These are phyloP conservation scores for Clivina fossor DNA, from an alignment of 2,888 invertebrate species.

Conservation along the genomic window DNA sequence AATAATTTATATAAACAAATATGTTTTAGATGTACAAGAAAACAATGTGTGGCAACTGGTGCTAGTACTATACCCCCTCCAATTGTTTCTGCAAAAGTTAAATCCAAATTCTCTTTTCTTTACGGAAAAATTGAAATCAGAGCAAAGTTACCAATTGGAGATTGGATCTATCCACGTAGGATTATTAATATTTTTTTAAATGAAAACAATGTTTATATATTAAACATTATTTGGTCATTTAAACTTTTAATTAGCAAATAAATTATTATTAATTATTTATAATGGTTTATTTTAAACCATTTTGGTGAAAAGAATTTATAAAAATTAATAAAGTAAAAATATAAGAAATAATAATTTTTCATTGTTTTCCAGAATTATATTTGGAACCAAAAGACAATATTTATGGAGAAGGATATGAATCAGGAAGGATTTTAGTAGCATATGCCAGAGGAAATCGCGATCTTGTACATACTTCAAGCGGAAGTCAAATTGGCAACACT, in stretches of 20 bases:
- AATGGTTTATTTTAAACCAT: no score
- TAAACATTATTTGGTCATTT: no score
- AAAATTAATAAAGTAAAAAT: no score
- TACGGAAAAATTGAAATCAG: slow-evolving; percentile 57
- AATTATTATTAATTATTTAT: no score
- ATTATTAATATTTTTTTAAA: background rate
- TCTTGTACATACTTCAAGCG: slow-evolving; percentile 46
- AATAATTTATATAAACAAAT: no score
- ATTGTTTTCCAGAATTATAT: slow-evolving; percentile 50
- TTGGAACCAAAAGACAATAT: slow-evolving; percentile 47
- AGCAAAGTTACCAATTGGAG: slow-evolving; percentile 58
- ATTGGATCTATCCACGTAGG: slow-evolving; percentile 60
- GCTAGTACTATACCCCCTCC: no score
- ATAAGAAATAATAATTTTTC: slow-evolving; percentile 12
- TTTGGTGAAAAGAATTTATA: no score
- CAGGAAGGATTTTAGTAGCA: slow-evolving; percentile 46
- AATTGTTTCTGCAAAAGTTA: slow-evolving; percentile 54
- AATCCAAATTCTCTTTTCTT: slow-evolving; percentile 53
- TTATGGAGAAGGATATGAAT: slow-evolving; percentile 41
- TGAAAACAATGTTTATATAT: no score
- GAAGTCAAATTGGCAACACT: slow-evolving; percentile 52
- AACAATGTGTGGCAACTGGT: no score
- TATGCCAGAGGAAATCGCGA: slow-evolving; percentile 51
- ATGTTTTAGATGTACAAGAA: no score
- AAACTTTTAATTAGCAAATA: no score